Evolutionary conservation across 2,797 vertebrate species (phyloP), one percentile per base, ranked within the genome.

Genomic region (Geotria australis): DNA sequence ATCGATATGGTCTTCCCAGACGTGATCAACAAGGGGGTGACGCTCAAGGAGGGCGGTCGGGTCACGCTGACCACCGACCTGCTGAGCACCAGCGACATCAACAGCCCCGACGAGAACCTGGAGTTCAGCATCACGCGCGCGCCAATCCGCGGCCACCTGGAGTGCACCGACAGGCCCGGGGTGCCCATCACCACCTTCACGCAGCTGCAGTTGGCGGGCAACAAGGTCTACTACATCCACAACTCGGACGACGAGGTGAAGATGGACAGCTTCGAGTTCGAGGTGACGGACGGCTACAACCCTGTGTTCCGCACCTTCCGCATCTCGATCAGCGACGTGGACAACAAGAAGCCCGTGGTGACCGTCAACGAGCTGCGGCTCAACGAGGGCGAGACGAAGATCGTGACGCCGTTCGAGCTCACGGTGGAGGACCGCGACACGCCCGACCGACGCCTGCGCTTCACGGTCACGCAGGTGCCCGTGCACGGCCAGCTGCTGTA

Each of bases 261-360:
- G 67, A 80, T 76, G 73, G 79, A 85, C 63, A 80, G 75, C 60
- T 84, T 86, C 69, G 80, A 83, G 66, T 80, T 84, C 67, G 78
- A 78, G 65, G 78, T 80, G 59, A 83, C 79, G 48, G 75, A 78
- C 56, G 79, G 76, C 45, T 79, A 74, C 68, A 80, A 79, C 61
- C 74, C 76, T 2, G 70, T 80, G 10, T 80, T 79, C 62, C 67
- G 70, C 47, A 81, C 75, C 12, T 83, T 85, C 64, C 73, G 76
- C 61, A 72, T 88, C 60, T 83, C 77, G 48, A 77, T 86, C 64
- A 80, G 70, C n/a, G 76, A 75, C 47, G 74, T 77, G 3, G 79
- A 85, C 62, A 79, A 83, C 66, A 81, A 83, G 63, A 85, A 80
- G 65, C 80, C 80, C n/a, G 64, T 82, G 56, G 59, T 89, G 59